phyloP scores from a whole-genome alignment of 2,888 invertebrate genomes.

The Chalcis sispes region DNA sequence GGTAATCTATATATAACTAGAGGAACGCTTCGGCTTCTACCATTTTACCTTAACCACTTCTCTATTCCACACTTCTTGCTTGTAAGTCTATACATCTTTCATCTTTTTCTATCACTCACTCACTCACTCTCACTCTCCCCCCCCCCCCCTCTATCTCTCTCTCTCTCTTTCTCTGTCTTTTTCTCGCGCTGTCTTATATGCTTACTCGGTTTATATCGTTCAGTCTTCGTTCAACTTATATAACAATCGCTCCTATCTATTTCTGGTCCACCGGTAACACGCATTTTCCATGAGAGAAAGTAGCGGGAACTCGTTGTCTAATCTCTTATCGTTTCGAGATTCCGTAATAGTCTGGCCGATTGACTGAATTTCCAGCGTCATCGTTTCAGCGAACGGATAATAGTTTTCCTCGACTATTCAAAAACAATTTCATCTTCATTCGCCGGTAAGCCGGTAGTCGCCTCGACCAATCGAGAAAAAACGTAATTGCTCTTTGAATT shows the following conservation, averaged over 20 bases:
- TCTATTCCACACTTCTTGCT: background rate
- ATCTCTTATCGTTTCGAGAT: conserved; percentile 40
- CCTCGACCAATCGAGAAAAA: background rate
- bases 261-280: background rate
- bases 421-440: conserved; percentile 50
- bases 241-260: background rate
- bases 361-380: conserved; percentile 28
- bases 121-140: conserved; percentile 9
- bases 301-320: conserved; percentile 26
- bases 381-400: conserved; percentile 11
- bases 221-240: conserved; percentile 21
- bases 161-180: background rate
- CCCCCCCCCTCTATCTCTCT: conserved; percentile 22
- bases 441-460: background rate
- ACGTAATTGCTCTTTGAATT: conserved; percentile 36
- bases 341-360: conserved; percentile 28
- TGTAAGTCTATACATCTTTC: conserved; percentile 1
- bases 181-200: conserved; percentile 15
- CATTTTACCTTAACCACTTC: conserved; percentile 8
- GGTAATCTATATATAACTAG: conserved; percentile 34
- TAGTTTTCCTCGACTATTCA: conserved; percentile 25
- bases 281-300: background rate
- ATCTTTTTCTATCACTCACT: background rate
- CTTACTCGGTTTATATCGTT: background rate
- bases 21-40: conserved; percentile 25